Base-by-base conservation (phyloP, 2,797 vertebrate species). In the Sebastes steindachneri region DNA sequence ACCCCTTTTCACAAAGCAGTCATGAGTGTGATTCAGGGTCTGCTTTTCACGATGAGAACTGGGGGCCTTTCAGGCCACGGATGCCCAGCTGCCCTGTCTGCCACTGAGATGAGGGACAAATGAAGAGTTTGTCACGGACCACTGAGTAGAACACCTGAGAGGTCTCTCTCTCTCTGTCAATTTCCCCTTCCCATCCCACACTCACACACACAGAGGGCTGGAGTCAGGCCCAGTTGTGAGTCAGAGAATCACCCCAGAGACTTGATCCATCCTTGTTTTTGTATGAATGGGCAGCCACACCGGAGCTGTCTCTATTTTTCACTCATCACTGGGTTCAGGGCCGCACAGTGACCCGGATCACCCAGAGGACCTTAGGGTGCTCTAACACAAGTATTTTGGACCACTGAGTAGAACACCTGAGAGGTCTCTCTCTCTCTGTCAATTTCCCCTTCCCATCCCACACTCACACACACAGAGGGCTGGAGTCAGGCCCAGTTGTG, bases 61-160 rank as follows among this genome's bases (percentile, higher is more conserved):
- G 25, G 0, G 35, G 37, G 26, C 54, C 54, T 73, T 21, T 68
- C 15, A 31, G 74, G 57, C 11, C 60, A 3, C 1, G 3, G 59
- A 48, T 21, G 2, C 29, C 48, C 64, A 62, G 58, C 76, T 72
- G 45, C 37, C 37, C 74, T 11, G 33, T 67, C 68, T 60, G 71
- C 63, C 31, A 1, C 75, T 37, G 41, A 88, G 80, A 89, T 73
- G 66, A 88, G 76, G 73, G 55, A 76, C 84, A 89, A 89, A 88
- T 87, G 77, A 88, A 89, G 90, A 89, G 83, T 83, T 85, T 73
- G 83, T 54, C 81, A 84, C 3, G 71, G 79, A 48, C 82, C 80
- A 68, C 26, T 86, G 82, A 88, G 45, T 80, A 75, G 41, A 45
- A 77, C 72, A 89, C 89, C 88, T 86, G 79, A 77, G 76, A 85